These are phyloP conservation scores for Carlito syrichta DNA, from an alignment of 2,113 vertebrate species.

Conservation along the genomic window DNA sequence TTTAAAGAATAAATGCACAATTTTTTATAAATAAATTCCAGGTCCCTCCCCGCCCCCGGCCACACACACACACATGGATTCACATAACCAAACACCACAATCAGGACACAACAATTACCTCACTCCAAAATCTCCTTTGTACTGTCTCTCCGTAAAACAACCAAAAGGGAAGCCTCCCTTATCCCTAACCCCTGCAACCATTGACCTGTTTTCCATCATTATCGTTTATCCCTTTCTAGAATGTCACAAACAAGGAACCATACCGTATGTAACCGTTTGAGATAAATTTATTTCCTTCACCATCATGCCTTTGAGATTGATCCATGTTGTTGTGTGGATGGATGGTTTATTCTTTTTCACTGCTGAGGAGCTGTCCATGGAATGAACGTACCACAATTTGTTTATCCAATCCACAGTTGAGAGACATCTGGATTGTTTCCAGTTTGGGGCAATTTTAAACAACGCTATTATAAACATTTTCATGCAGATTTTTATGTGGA, in stretches of 20 bases:
- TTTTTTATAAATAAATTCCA: no score
- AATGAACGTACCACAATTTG: fast-evolving
- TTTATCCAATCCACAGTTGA: background rate
- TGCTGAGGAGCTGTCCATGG: background rate
- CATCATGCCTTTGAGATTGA: background rate
- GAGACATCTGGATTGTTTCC: no score
- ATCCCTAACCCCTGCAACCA: background rate
- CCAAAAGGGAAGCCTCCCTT: background rate
- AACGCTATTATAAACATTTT: background rate
- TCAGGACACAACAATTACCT: background rate
- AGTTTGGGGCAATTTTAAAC: background rate
- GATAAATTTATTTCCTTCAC: background rate
- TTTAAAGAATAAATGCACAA: no score
- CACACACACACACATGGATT: background rate
- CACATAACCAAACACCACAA: background rate
- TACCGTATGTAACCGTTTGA: background rate
- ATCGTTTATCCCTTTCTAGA: background rate
- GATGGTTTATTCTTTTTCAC: no score
- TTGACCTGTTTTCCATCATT: background rate
- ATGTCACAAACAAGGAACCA: background rate
- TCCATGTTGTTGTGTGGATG: fast-evolving
- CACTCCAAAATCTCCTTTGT: background rate
- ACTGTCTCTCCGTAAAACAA: background rate
- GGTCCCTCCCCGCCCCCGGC: no score
- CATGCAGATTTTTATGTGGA: background rate